These are phyloP conservation scores for Slavum lentiscoides DNA, from an alignment of 2,888 invertebrate genomes.

Conservation along the genomic window DNA sequence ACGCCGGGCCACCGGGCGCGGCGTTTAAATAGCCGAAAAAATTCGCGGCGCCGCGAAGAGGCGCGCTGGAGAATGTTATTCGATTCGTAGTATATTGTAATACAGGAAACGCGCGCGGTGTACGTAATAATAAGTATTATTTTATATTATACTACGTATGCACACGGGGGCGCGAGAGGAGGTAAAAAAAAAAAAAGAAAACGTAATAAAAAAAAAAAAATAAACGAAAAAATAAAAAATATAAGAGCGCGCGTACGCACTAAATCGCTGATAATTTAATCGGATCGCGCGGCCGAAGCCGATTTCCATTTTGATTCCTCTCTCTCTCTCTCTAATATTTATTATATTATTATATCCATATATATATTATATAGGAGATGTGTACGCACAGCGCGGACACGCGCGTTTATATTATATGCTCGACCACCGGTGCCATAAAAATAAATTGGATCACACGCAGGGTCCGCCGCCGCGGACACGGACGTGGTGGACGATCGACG, in stretches of 20 bases:
- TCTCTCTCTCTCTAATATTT: neutral
- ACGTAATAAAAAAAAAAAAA: slow-evolving; percentile 17
- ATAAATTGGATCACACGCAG: slow-evolving; percentile 49
- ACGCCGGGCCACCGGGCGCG: too few relatives aligned
- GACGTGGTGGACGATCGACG: neutral
- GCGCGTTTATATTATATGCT: slow-evolving; percentile 18
- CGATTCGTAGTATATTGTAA: too few relatives aligned
- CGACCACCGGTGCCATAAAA: slow-evolving; percentile 37
- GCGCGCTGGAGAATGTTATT: too few relatives aligned
- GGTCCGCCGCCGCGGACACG: slow-evolving; percentile 16
- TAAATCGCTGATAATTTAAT: slow-evolving; percentile 37
- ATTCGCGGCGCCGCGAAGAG: too few relatives aligned
- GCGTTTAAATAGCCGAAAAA: too few relatives aligned
- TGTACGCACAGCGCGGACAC: too few relatives aligned
- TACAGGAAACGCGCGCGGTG: too few relatives aligned
- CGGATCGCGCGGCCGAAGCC: slow-evolving; percentile 16
- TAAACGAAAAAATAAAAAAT: slow-evolving; percentile 4
- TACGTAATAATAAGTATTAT: too few relatives aligned
- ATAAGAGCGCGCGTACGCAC: neutral
- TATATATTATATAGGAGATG: too few relatives aligned
- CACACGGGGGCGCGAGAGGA: too few relatives aligned
- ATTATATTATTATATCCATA: neutral
- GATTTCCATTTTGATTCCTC: slow-evolving; percentile 21
- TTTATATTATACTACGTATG: too few relatives aligned
- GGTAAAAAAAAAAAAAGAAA: neutral